Evolutionary conservation across 2,888 invertebrate species (phyloP), one percentile per base, ranked within the genome.

Genomic region (Amphipyra tragopoginis): DNA sequence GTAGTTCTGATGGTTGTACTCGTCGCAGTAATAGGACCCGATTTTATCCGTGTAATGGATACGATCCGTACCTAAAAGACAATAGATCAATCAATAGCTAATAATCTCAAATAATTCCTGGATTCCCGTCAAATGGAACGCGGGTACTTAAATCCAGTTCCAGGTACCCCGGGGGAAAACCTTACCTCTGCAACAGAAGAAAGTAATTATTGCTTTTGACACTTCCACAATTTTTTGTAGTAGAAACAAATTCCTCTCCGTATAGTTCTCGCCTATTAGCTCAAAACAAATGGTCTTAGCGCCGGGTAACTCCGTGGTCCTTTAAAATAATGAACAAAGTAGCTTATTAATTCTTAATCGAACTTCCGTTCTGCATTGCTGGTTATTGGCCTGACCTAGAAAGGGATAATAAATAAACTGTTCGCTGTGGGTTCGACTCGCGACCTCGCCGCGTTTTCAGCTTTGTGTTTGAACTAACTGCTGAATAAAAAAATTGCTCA

Each of bases 1-100:
- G 69, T 92, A 93, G 7, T 89, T 85, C 62, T 90, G 85, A 57
- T 93, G 93, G 10, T 89, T 89, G 56, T 73, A 92, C n/a, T 88
- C 86, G 56, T 93, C 93, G n/a, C 90, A 47, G 53, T 73, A 86
- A 58, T 85, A 91, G 0, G 74, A 72, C 0, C 92, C 92, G 1
- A 80, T 62, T 34, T 79, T 67, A 66, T 91, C 87, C 0, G 67
- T 66, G 63, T 90, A 90, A 0, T 85, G 50, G 15, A 90, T 81
- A n/a, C 83, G 82, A 60, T 88, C 79, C 1, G 69, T 69, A 38
- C 91, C 91, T 90, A 59, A 56, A 72, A 63, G 29, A n/a, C 8
- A 33, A 29, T 29, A 2, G 29, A n/a, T 7, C n/a, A 8, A 5
- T 6, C 21, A 5, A 2, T 5, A 11, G 3, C 9, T 9, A n/a